These are phyloP conservation scores for Zosterops lateralis DNA, from an alignment of 2,113 vertebrate species.

Conservation along the genomic window DNA sequence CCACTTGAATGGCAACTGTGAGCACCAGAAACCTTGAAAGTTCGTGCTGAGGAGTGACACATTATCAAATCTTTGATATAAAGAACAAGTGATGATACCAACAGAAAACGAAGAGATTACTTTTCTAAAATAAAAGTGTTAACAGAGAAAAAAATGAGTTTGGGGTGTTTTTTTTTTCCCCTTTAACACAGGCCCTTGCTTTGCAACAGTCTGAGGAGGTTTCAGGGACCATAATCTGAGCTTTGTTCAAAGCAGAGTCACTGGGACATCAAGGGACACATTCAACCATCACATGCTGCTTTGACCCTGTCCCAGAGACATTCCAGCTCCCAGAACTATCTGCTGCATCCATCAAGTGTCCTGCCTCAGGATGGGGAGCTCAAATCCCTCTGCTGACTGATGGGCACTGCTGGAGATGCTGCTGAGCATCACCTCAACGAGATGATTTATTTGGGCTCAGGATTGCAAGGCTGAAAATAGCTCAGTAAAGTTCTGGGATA, in stretches of 20 bases:
- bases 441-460: slow-evolving; percentile 8
- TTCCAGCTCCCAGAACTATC: neutral
- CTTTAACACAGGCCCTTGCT: neutral
- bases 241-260: neutral
- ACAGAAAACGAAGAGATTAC: neutral
- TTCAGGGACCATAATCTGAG: neutral
- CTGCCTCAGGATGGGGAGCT: neutral
- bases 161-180: neutral
- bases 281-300: neutral
- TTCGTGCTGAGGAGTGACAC: neutral
- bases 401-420: slow-evolving; percentile 12
- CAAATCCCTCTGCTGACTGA: slow-evolving; percentile 23
- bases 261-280: neutral
- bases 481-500: neutral
- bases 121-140: neutral
- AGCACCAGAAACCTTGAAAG: neutral
- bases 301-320: neutral
- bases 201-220: neutral
- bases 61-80: neutral
- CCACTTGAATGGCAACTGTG: neutral
- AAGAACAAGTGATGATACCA: neutral
- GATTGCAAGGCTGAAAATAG: neutral
- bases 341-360: neutral
- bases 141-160: neutral
- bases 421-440: neutral